Percentiles rank a stretch among this genome's conserved stretches.
These are phyloP conservation scores for Cheilosia variabilis DNA, from an alignment of 2,888 invertebrate species.

Conservation along the genomic window DNA sequence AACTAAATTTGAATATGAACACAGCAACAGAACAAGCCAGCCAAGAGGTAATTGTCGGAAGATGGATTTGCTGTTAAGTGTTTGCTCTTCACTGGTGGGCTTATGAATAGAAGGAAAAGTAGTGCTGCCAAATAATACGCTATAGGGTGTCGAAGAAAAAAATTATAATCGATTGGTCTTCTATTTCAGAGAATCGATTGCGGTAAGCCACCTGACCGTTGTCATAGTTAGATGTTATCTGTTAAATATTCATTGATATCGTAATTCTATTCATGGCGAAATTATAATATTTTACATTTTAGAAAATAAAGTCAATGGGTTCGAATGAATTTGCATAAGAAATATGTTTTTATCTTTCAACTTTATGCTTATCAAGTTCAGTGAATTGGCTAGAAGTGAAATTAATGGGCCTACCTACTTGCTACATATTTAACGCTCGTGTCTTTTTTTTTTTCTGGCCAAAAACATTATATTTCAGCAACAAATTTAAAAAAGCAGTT, in stretches of 20 bases:
- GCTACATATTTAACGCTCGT: background rate
- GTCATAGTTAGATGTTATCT: slow-evolving; percentile 55
- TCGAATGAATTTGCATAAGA: slow-evolving; percentile 46
- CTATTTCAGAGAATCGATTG: slow-evolving; percentile 48
- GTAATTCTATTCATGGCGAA: slow-evolving; percentile 53
- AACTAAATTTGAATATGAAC: slow-evolving; percentile 22
- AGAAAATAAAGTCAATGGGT: slow-evolving; percentile 55
- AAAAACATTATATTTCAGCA: too few species aligned
- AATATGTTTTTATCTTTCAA: background rate
- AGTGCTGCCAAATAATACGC: slow-evolving; percentile 56
- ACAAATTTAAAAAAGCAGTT: too few species aligned
- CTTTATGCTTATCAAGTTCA: slow-evolving; percentile 5
- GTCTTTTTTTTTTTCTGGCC: too few species aligned
- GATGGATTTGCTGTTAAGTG: slow-evolving; percentile 41
- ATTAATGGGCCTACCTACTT: background rate
- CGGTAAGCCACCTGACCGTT: slow-evolving; percentile 47
- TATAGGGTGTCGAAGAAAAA: slow-evolving; percentile 49
- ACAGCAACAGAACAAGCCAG: too few species aligned
- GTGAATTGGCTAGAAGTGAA: background rate
- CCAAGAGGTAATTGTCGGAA: background rate
- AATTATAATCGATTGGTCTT: slow-evolving; percentile 64
- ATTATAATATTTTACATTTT: slow-evolving; percentile 54
- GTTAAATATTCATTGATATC: slow-evolving; percentile 65
- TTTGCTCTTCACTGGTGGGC: slow-evolving; percentile 49
- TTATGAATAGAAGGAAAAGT: slow-evolving; percentile 32